Base-by-base conservation (phyloP, 2,888 invertebrate species). In the Xiphydria camelus region DNA sequence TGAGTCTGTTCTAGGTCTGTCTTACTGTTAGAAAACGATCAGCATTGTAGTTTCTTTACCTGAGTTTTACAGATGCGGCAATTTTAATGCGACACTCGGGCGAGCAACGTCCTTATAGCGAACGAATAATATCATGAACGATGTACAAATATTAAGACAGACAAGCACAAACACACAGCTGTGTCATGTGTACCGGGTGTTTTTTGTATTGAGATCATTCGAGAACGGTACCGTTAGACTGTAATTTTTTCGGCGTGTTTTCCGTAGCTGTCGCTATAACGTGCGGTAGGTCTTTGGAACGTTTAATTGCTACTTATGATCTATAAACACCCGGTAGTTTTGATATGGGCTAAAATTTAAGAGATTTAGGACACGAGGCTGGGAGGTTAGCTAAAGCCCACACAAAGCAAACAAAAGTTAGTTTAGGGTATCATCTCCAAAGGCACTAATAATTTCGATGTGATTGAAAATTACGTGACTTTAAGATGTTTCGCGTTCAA, bases 1-100 rank as follows among this genome's bases (percentile, higher is more conserved):
- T 74, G 73, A 68, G 73, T 74, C 70, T 75, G 74, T 73, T 67
- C 73, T 74, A 68, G 68, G 74, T 74, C 73, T 75, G 73, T 74
- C 75, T 74, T n/a, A n/a, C n/a, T n/a, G n/a, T n/a, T 73, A 60
- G 53, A 64, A 57, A 64, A 40, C 26, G 39, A 21, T 14, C 10
- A 26, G 14, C n/a, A n/a, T n/a, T n/a, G n/a, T n/a, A n/a, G n/a
- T n/a, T n/a, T n/a, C n/a, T n/a, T n/a, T n/a, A n/a, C n/a, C n/a
- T n/a, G n/a, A n/a, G n/a, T n/a, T n/a, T n/a, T n/a, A n/a, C n/a
- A n/a, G n/a, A n/a, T n/a, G n/a, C n/a, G n/a, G n/a, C n/a, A n/a
- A n/a, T n/a, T n/a, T n/a, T n/a, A n/a, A n/a, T n/a, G n/a, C n/a
- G n/a, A n/a, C n/a, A n/a, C n/a, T n/a, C n/a, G n/a, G n/a, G n/a